phyloP scores from a whole-genome alignment of 2,888 invertebrate genomes.

The Aleiodes alternator region DNA sequence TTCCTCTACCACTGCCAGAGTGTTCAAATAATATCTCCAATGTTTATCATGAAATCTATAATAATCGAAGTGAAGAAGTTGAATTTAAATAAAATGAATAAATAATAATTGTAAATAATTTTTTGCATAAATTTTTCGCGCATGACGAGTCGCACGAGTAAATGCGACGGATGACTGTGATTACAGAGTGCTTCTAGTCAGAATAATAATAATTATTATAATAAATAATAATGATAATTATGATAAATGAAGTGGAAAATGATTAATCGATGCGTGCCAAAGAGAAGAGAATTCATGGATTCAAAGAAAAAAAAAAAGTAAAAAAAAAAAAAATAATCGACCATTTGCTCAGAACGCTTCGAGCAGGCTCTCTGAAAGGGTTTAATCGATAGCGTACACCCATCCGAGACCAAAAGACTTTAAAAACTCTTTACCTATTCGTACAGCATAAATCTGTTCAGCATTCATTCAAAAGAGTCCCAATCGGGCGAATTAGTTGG shows the following conservation, averaged over 20 bases:
- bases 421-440: slow-evolving; percentile 53
- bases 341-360: slow-evolving; percentile 72
- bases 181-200: slow-evolving; percentile 29
- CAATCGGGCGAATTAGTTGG: slow-evolving; percentile 11
- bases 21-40: slow-evolving; percentile 11
- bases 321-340: slow-evolving; percentile 67
- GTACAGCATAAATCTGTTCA: slow-evolving; percentile 45
- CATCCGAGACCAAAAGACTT: slow-evolving; percentile 73
- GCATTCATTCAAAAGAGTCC: not conserved
- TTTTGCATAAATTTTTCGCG: slow-evolving; percentile 50
- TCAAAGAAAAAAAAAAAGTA: slow-evolving; percentile 66
- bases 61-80: slow-evolving; percentile 7
- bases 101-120: not conserved
- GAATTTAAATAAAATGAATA: slow-evolving; percentile 5
- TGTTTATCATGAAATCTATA: not conserved
- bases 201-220: slow-evolving; percentile 31
- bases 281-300: slow-evolving; percentile 58
- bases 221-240: slow-evolving; percentile 3
- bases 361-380: slow-evolving; percentile 55
- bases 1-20: slow-evolving; percentile 33
- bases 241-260: slow-evolving; percentile 18
- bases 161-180: slow-evolving; percentile 55
- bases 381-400: slow-evolving; percentile 64
- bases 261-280: slow-evolving; percentile 54
- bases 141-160: slow-evolving; percentile 56